Evolutionary conservation across 2,888 invertebrate species (phyloP), one percentile per base, ranked within the genome.

Genomic region (Dysmachus trigonus): DNA sequence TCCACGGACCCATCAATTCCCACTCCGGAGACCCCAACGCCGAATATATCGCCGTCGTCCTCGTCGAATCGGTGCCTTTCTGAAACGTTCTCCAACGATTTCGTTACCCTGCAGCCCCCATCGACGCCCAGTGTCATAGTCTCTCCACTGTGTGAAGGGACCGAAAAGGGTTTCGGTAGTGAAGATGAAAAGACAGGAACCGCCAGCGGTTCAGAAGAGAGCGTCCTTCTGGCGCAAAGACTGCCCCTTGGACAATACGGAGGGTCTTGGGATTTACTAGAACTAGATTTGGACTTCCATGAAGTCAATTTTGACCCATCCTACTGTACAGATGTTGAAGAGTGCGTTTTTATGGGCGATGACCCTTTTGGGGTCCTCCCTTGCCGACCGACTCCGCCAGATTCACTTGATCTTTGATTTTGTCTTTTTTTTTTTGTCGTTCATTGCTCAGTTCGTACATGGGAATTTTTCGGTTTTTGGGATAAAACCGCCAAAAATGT

Each of bases 1-100:
- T 88, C 89, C 8, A 88, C 88, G 1, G 88, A 88, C 77, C 88
- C 88, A 27, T 91, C 91, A 13, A 88, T 92, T 77, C 92, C 92
- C 89, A 95, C 95, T 4, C 95, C 95, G 8, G 95, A 95, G 89
- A 95, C 95, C 3, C 95, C 95, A 30, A 94, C 94, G 74, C 94
- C 95, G 18, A 95, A 95, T 90, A 93, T 95, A 18, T 93, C 93
- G 77, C 93, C 93, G 85, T 91, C 92, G 18, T 88, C 89, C 2
- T 94, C 91, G 41, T 89, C 88, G 81, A 89, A 87, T 87, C 93
- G 31, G 91, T 94, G 88, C 89, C 89, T 89, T 15, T 94, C 94
- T 2, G 94, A 94, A 90, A 93, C 94, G 8, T 94, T 94, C 89
- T 94, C 94, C 62, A 94, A 94, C 71, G 94, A 94, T 90, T 94